Evolutionary conservation across 2,888 invertebrate genomes (phyloP).

Genomic region (Cephus spinipes): DNA sequence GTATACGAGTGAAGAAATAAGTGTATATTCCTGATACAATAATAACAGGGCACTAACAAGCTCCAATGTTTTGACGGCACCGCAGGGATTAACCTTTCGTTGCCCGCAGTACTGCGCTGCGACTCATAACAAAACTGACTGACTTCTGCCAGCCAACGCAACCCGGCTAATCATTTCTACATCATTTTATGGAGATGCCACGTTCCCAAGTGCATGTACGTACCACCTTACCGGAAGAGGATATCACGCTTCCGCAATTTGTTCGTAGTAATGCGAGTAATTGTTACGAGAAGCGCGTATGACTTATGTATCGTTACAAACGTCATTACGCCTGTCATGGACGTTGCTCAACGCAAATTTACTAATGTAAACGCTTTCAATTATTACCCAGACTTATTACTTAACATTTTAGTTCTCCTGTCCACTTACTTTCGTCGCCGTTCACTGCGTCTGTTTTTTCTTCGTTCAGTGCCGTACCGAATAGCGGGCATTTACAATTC

Average conservation of each 20-base stretch:
- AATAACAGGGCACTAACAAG: slow-evolving; percentile 48
- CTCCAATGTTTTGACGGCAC: slow-evolving; percentile 37
- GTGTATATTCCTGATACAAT: slow-evolving; percentile 12
- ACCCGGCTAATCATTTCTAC: not conserved
- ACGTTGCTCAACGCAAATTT: not conserved
- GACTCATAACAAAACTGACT: not conserved
- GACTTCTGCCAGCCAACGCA: not conserved
- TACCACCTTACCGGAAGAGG: not conserved
- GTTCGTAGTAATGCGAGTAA: not conserved
- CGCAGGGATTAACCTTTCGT: slow-evolving; percentile 42
- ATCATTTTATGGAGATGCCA: not conserved
- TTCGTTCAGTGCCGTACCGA: not conserved
- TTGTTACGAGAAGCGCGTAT: not conserved
- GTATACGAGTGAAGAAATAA: not conserved
- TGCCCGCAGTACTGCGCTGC: not conserved
- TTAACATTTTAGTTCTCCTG: not conserved
- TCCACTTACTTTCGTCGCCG: not conserved
- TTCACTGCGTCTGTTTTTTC: not conserved
- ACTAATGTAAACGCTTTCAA: not conserved
- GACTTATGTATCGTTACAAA: not conserved
- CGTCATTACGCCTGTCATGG: not conserved
- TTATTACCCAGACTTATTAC: not conserved
- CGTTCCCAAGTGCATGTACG: not conserved
- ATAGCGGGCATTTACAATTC: not conserved
- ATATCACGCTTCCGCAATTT: not conserved